These are phyloP conservation scores for Gastracanthus pulcherrimus DNA, from an alignment of 2,888 invertebrate genomes.

Conservation along the genomic window DNA sequence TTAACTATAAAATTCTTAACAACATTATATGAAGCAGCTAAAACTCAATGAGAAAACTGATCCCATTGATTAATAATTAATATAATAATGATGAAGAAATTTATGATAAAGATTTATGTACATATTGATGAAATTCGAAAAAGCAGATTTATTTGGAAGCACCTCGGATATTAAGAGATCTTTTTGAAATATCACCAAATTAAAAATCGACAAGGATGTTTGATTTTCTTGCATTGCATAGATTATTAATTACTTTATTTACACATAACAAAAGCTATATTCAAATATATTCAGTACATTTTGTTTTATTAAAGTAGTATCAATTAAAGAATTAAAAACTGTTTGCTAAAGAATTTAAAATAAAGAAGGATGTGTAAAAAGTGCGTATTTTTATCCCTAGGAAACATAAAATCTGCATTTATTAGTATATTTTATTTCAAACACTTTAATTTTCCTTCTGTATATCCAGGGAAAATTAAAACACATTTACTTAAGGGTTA, in stretches of 20 bases:
- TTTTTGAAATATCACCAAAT: conserved; percentile 40
- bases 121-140: conserved; percentile 40
- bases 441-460: too few relatives aligned
- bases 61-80: conserved; percentile 14
- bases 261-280: not conserved
- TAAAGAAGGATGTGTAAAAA: too few relatives aligned
- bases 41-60: conserved; percentile 33
- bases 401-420: too few relatives aligned
- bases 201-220: not conserved
- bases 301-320: too few relatives aligned
- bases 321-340: too few relatives aligned
- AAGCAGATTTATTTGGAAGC: conserved; percentile 40
- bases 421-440: too few relatives aligned
- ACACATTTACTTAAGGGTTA: too few relatives aligned
- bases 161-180: conserved; percentile 46
- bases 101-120: conserved; percentile 33
- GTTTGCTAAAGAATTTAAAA: too few relatives aligned
- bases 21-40: conserved; percentile 28
- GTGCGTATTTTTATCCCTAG: too few relatives aligned
- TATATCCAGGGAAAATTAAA: too few relatives aligned
- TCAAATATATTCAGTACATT: too few relatives aligned
- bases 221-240: not conserved
- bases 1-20: conserved; percentile 41
- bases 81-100: conserved; percentile 31
- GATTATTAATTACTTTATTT: too few relatives aligned